These are phyloP conservation scores for Karalla daura DNA, from an alignment of 2,797 vertebrate species.

Conservation along the genomic window DNA sequence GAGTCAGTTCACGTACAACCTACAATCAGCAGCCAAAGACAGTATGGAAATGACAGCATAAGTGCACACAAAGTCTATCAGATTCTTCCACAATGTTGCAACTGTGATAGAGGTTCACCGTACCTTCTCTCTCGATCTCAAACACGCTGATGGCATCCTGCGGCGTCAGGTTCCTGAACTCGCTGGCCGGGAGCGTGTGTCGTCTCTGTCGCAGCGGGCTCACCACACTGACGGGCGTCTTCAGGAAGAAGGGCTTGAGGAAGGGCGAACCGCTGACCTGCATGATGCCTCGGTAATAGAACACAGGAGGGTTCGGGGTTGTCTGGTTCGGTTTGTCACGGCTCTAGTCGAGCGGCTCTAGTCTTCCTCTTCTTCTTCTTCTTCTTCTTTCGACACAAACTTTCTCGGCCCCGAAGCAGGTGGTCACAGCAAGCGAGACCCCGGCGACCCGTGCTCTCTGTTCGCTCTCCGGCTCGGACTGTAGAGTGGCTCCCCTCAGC, in stretches of 20 bases:
- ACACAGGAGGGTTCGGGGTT: neutral
- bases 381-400: neutral
- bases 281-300: conserved; percentile 60
- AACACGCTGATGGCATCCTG: conserved; percentile 88
- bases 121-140: conserved; percentile 87
- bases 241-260: conserved; percentile 82
- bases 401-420: neutral
- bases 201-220: conserved; percentile 74
- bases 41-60: too few species aligned
- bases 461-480: conserved; percentile 27
- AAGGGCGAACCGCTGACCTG: conserved; percentile 75
- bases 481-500: conserved; percentile 17
- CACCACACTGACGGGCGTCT: conserved; percentile 63
- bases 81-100: too few species aligned
- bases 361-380: too few species aligned
- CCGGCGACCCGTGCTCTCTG: conserved; percentile 9
- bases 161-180: conserved; percentile 85
- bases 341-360: too few species aligned
- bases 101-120: conserved; percentile 29
- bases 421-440: conserved; percentile 3
- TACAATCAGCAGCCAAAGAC: too few species aligned
- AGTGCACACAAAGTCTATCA: too few species aligned
- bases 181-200: conserved; percentile 86
- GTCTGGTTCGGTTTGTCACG: conserved; percentile 1
- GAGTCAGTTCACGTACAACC: conserved; percentile 7